Evolutionary conservation across 2,888 invertebrate species (phyloP).

Genomic region (Lasioglossum zephyrum): DNA sequence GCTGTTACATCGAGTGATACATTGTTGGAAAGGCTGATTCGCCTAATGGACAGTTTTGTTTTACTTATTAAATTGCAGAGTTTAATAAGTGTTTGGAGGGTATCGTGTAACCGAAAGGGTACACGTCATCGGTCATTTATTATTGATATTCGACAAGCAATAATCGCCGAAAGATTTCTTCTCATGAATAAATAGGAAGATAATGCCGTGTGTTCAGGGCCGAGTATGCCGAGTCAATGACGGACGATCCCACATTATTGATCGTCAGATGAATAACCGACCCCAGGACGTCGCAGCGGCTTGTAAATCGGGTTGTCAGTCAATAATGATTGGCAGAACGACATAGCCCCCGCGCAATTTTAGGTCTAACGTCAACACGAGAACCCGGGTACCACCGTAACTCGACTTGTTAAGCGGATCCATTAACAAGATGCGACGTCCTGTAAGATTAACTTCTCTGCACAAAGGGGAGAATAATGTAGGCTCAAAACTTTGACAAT

Average conservation of each 20-base stretch:
- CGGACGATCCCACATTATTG: constrained; percentile 19
- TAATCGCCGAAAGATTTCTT: background rate
- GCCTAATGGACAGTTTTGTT: background rate
- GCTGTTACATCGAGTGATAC: too few relatives aligned
- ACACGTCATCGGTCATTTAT: constrained; percentile 21
- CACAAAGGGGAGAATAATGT: background rate
- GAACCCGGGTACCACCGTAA: constrained; percentile 49
- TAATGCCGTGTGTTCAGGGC: background rate
- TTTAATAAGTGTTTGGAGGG: background rate
- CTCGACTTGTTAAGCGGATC: constrained; percentile 69
- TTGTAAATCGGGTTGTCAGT: constrained; percentile 59
- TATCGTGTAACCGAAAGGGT: background rate
- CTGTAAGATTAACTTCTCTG: background rate
- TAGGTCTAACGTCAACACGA: constrained; percentile 55
- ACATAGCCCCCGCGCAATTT: constrained; percentile 48
- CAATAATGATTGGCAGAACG: constrained; percentile 59
- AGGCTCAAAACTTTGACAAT: constrained; percentile 3
- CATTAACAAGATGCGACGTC: constrained; percentile 59
- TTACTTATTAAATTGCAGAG: background rate
- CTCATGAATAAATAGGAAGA: constrained; percentile 15
- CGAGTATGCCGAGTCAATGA: constrained; percentile 5
- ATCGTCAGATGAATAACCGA: constrained; percentile 15
- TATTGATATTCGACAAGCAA: constrained; percentile 1
- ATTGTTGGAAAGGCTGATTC: background rate
- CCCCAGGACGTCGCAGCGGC: background rate